Percentiles rank a stretch among this genome's conserved stretches.
phyloP scores from a whole-genome alignment of 2,888 invertebrate genomes.

The Drosophila quasianomalipes region DNA sequence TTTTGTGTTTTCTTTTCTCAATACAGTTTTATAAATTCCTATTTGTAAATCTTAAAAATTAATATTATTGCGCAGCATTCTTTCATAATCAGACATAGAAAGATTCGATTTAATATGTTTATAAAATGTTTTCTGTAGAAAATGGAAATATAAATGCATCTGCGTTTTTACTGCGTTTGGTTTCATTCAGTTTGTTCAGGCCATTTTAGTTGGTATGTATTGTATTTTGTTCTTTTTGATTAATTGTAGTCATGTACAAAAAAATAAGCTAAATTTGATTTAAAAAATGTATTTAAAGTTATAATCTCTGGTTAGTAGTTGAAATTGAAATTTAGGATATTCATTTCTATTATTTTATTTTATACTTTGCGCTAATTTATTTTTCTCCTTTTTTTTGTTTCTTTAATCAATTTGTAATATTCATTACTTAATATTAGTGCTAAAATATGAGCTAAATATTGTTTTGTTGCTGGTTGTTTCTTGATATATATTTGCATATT shows the following conservation, averaged over 20 bases:
- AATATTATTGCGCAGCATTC: slow-evolving; percentile 74
- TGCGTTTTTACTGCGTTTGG: slow-evolving; percentile 53
- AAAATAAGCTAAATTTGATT: slow-evolving; percentile 74
- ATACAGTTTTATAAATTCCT: slow-evolving; percentile 67
- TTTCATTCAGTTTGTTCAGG: slow-evolving; percentile 48
- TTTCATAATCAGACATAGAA: slow-evolving; percentile 45
- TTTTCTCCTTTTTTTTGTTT: slow-evolving; percentile 41
- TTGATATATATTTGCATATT: slow-evolving; percentile 44
- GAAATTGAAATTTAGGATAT: slow-evolving; percentile 71
- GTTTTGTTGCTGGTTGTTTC: slow-evolving; percentile 38
- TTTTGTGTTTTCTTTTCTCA: slow-evolving; percentile 34
- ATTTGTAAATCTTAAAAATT: slow-evolving; percentile 70
- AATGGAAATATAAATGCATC: slow-evolving; percentile 81
- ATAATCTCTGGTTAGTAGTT: slow-evolving; percentile 77
- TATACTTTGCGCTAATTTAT: slow-evolving; percentile 73
- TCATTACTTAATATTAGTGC: slow-evolving; percentile 76
- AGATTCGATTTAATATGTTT: slow-evolving; percentile 51
- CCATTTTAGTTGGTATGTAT: slow-evolving; percentile 54
- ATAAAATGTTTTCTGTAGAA: slow-evolving; percentile 54
- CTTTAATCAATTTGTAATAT: slow-evolving; percentile 49
- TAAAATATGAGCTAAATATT: slow-evolving; percentile 77
- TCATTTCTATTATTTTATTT: slow-evolving; percentile 55
- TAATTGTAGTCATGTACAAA: slow-evolving; percentile 67
- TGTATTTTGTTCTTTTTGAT: slow-evolving; percentile 44
- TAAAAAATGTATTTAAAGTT: slow-evolving; percentile 58